phyloP scores from a whole-genome alignment of 2,113 vertebrate species.

The Heteronetta atricapilla region DNA sequence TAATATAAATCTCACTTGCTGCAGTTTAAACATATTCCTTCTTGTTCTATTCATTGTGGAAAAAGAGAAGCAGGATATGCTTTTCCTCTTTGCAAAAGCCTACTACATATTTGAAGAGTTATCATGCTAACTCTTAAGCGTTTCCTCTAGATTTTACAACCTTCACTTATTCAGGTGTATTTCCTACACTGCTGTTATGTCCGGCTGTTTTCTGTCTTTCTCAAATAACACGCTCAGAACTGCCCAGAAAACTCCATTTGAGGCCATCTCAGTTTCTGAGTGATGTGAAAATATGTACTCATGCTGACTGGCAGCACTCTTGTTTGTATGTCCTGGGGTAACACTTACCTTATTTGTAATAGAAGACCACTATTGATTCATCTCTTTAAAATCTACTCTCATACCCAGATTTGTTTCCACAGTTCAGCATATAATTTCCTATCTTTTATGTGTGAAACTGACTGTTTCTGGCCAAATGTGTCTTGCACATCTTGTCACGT shows the following conservation, averaged over 20 bases:
- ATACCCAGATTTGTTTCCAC: background rate
- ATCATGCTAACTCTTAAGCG: background rate
- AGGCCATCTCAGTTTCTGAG: background rate
- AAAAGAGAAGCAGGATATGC: background rate
- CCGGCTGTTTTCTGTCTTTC: background rate
- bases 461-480: background rate
- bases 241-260: background rate
- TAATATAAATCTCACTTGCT: background rate
- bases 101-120: background rate
- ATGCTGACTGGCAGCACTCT: background rate
- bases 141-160: background rate
- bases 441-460: background rate
- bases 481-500: background rate
- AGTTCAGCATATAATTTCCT: background rate
- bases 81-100: background rate
- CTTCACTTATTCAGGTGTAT: background rate
- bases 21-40: background rate
- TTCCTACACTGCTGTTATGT: background rate
- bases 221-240: background rate
- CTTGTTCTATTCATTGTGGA: background rate
- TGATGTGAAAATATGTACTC: background rate
- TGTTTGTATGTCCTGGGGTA: background rate
- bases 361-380: background rate
- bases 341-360: background rate
- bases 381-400: background rate